These are phyloP conservation scores for Theretra japonica DNA, from an alignment of 2,888 invertebrate genomes.

Conservation along the genomic window DNA sequence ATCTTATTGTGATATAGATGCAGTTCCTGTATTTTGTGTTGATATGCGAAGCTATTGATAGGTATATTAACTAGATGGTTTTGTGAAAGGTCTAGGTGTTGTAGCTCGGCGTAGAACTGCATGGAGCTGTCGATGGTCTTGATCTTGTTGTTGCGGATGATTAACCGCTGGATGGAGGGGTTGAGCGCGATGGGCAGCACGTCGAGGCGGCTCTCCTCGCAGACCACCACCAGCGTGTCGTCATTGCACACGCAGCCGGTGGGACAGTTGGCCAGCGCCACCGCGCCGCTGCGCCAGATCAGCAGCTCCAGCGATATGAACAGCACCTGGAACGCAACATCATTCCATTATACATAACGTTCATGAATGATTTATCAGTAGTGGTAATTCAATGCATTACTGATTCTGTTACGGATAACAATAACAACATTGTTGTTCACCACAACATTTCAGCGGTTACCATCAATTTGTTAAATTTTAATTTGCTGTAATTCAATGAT, in stretches of 20 bases:
- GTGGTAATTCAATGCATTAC: no score
- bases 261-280: conserved; percentile 92
- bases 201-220: conserved; percentile 93
- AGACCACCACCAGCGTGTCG: conserved; percentile 93
- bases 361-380: neutral
- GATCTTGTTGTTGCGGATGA: conserved; percentile 93
- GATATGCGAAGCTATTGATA: conserved; percentile 90
- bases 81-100: conserved; percentile 92
- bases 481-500: no score
- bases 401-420: no score
- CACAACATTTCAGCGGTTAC: no score
- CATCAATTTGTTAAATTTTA: no score
- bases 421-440: no score
- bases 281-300: conserved; percentile 74
- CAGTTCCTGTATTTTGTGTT: conserved; percentile 92
- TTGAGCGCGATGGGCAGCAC: conserved; percentile 96
- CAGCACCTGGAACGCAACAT: conserved; percentile 70
- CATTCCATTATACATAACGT: conserved; percentile 30
- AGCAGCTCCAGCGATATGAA: conserved; percentile 69
- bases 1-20: conserved; percentile 94
- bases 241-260: conserved; percentile 95
- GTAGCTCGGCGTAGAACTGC: conserved; percentile 94
- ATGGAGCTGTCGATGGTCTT: conserved; percentile 95
- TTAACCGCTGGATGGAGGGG: conserved; percentile 94
- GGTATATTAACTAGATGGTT: conserved; percentile 94